Evolutionary conservation across 2,888 invertebrate species (phyloP).

Genomic region (Stenichneumon culpator): DNA sequence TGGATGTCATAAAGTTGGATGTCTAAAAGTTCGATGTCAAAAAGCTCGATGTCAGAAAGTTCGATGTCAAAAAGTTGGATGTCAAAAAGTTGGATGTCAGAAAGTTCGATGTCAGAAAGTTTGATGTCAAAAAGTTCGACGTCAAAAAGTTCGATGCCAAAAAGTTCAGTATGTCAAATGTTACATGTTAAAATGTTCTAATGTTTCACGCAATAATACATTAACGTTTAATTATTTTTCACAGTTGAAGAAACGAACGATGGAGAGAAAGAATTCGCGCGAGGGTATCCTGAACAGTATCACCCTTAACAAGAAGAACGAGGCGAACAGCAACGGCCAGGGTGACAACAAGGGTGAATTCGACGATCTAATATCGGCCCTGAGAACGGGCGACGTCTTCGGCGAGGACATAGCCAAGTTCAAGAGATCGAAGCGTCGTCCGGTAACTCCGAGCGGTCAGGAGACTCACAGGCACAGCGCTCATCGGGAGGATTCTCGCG

Average conservation of each 20-base stretch:
- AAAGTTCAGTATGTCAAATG: too few relatives aligned
- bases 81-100: too few relatives aligned
- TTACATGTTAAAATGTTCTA: too few relatives aligned
- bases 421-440: constrained; percentile 90
- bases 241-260: constrained; percentile 93
- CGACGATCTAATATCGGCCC: constrained; percentile 97
- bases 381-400: constrained; percentile 97
- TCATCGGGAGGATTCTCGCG: constrained; percentile 90
- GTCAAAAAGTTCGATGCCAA: too few relatives aligned
- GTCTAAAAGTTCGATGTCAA: too few relatives aligned
- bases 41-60: too few relatives aligned
- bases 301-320: constrained; percentile 89
- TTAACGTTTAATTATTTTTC: not conserved
- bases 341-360: constrained; percentile 93
- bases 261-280: constrained; percentile 93
- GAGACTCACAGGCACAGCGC: constrained; percentile 88
- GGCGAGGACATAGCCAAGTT: constrained; percentile 98
- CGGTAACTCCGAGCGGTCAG: constrained; percentile 86
- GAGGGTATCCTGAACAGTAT: constrained; percentile 92
- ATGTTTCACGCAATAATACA: too few relatives aligned
- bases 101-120: too few relatives aligned
- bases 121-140: too few relatives aligned
- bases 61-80: too few relatives aligned
- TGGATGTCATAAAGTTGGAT: too few relatives aligned
- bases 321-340: constrained; percentile 87